Evolutionary conservation across 2,888 invertebrate species (phyloP).

Genomic region (Embidobia sp.): DNA sequence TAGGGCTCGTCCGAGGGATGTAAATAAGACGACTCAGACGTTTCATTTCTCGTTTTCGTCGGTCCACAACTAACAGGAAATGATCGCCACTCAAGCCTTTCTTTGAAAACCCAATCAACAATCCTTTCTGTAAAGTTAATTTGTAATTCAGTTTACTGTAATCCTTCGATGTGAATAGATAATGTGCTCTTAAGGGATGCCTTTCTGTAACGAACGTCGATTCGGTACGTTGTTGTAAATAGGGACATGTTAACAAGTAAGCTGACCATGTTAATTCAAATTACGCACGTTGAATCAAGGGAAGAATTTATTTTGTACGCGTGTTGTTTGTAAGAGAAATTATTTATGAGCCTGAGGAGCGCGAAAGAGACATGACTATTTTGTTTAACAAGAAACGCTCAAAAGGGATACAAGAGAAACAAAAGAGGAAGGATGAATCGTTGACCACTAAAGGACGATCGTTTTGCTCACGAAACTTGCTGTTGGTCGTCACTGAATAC

Average conservation of each 20-base stretch:
- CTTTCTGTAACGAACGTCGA: slow-evolving; percentile 49
- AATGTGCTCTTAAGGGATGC: slow-evolving; percentile 60
- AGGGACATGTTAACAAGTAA: background rate
- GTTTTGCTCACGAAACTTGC: too few relatives aligned
- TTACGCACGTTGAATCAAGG: slow-evolving; percentile 35
- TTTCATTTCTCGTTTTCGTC: slow-evolving; percentile 52
- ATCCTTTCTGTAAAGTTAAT: slow-evolving; percentile 9
- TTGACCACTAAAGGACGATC: too few relatives aligned
- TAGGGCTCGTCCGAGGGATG: too few relatives aligned
- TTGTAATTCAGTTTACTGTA: slow-evolving; percentile 21
- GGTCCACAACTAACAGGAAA: background rate
- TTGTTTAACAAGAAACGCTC: slow-evolving; percentile 28
- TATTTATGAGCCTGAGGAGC: slow-evolving; percentile 43
- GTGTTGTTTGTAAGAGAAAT: slow-evolving; percentile 52
- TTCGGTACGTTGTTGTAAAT: slow-evolving; percentile 58
- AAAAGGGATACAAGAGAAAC: background rate
- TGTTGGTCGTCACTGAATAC: slow-evolving; percentile 8
- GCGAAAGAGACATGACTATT: slow-evolving; percentile 14
- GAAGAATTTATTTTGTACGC: slow-evolving; percentile 60
- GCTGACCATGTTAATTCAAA: background rate
- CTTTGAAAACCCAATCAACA: background rate
- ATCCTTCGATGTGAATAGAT: slow-evolving; percentile 54
- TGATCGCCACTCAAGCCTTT: too few relatives aligned
- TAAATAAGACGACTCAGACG: too few relatives aligned
- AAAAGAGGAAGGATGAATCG: background rate